Base-by-base conservation (phyloP, 2,888 invertebrate species). In the Laothoe populi region DNA sequence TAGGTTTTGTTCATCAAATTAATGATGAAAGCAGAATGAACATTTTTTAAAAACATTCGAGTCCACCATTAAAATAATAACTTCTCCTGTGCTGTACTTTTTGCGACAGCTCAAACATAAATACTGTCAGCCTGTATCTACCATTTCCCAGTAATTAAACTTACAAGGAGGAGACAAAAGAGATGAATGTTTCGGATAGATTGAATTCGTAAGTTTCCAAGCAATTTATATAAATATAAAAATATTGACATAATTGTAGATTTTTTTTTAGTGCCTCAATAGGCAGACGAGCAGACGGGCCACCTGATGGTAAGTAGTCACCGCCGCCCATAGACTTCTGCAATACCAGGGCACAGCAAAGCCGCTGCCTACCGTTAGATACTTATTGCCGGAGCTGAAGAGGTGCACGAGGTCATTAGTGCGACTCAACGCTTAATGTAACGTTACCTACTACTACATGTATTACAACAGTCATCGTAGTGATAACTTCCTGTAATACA, bases 31-130 rank as follows among this genome's bases (percentile, higher is more conserved):
- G 79, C 82, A 80, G 82, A 83, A 81, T 77, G 76, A 82, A 78
- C 82, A 80, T 83, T 87, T 85, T 53, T 44, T 53, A 83, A 84
- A 86, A 84, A 83, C 84, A 79, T 84, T 79, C 78, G 78, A 66
- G 80, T 74, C 75, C 77, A 83, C 89, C 90, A 90, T 90, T 90
- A 90, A 87, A 88, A 87, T 90, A 90, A 90, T 90, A 84, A 87
- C 88, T 84, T 84, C 81, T 80, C 74, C 74, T 76, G 76, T 77
- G 82, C 79, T 82, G 81, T 76, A 78, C 84, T 81, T 85, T 85
- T 84, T 77, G 80, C 79, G 77, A 80, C 77, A 74, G 70, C 67
- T 67, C 68, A 65, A 68, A 75, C 65, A 70, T 66, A 80, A 53
- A 78, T 77, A 73, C 70, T 60, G 62, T 65, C 66, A 66, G 66